Conservation (phyloP, 2,797 vertebrate genomes). For the Microctenopoma lineatum region DNA sequence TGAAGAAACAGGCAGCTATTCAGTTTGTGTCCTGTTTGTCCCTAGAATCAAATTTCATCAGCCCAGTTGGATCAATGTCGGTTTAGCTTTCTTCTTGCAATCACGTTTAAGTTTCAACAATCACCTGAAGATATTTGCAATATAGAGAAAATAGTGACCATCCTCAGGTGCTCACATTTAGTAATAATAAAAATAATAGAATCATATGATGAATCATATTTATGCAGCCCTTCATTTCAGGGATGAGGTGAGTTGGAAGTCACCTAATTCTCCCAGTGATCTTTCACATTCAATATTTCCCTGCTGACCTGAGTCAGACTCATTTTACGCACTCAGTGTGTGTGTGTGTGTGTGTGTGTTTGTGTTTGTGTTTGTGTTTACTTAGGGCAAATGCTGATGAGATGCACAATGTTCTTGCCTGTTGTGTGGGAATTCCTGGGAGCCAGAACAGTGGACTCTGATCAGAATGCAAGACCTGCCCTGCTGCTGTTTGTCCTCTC, state of each 20-base stretch:
- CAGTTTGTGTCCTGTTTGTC: constrained; percentile 31
- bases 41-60: constrained; percentile 49
- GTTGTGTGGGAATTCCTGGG: constrained; percentile 44
- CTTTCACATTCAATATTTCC: constrained; percentile 17
- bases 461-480: constrained; percentile 65
- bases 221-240: constrained; percentile 22
- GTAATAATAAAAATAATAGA: too few species aligned
- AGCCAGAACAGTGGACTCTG: constrained; percentile 50
- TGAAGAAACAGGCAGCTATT: not conserved
- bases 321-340: constrained; percentile 1
- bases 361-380: constrained; percentile 28
- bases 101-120: constrained; percentile 43
- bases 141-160: constrained; percentile 13
- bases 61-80: constrained; percentile 30
- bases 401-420: constrained; percentile 49
- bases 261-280: constrained; percentile 25
- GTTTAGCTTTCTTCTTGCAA: constrained; percentile 21
- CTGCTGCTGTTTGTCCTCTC: constrained; percentile 57
- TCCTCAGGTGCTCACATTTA: too few species aligned
- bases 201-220: constrained; percentile 18
- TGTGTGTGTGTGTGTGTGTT: too few species aligned
- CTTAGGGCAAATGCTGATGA: constrained; percentile 45
- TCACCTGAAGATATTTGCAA: constrained; percentile 40
- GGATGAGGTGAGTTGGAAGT: constrained; percentile 24
- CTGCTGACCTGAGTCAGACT: constrained; percentile 21